Conservation (phyloP, 2,888 invertebrate genomes). For the Drosophila engyochracea region DNA sequence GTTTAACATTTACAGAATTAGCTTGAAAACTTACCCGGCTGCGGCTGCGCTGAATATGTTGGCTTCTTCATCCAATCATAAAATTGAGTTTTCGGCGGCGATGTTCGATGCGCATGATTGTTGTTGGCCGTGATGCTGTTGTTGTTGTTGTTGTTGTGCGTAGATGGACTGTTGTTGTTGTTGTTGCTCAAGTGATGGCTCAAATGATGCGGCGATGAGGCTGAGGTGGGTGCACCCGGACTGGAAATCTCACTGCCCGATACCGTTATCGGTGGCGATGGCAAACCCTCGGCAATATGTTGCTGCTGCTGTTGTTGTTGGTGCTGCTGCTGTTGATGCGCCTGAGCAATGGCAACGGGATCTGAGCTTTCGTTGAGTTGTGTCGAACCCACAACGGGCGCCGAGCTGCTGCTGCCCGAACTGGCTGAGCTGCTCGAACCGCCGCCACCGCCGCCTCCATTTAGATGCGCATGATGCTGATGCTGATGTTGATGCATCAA, state of each 20-base stretch:
- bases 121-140: slow-evolving; percentile 63
- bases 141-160: slow-evolving; percentile 62
- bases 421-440: slow-evolving; percentile 78
- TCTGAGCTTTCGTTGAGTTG: slow-evolving; percentile 76
- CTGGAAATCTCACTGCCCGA: slow-evolving; percentile 88
- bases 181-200: slow-evolving; percentile 84
- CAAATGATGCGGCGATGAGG: slow-evolving; percentile 83
- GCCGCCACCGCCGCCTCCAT: slow-evolving; percentile 34
- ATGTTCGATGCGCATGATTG: slow-evolving; percentile 83
- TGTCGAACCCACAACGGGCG: slow-evolving; percentile 58
- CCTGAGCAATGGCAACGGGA: slow-evolving; percentile 42
- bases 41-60: slow-evolving; percentile 93
- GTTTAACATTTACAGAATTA: neutral
- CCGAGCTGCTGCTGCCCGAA: slow-evolving; percentile 74
- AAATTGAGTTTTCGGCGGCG: slow-evolving; percentile 90
- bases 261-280: slow-evolving; percentile 87
- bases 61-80: slow-evolving; percentile 97
- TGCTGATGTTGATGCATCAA: slow-evolving; percentile 75
- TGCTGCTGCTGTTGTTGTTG: slow-evolving; percentile 55
- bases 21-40: slow-evolving; percentile 88
- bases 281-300: slow-evolving; percentile 84
- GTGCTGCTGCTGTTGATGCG: slow-evolving; percentile 42
- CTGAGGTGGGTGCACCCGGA: slow-evolving; percentile 86
- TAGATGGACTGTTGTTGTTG: slow-evolving; percentile 68
- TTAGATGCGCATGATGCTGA: slow-evolving; percentile 64